Base-by-base conservation (phyloP, 2,888 invertebrate species). In the Eupithecia vulgata region DNA sequence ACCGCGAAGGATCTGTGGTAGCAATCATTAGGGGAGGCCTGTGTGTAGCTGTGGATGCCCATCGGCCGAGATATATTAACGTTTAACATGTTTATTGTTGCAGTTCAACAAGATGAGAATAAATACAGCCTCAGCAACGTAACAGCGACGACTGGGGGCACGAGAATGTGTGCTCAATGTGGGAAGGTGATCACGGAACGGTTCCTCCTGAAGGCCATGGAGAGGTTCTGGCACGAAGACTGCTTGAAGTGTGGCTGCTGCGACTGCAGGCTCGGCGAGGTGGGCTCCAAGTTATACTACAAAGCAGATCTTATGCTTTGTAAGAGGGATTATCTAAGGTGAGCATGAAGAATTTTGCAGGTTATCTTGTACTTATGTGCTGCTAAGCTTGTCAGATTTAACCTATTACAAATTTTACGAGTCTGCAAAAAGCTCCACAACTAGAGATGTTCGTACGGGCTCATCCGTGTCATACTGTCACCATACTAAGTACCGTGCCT, bases 201-300 rank as follows among this genome's bases (percentile, higher is more conserved):
- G 90, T 97, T 95, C 90, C 95, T 98, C 64, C 95, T 98, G 81
- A 97, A 97, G 87, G 98, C 98, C 0, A 95, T 98, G 92, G 98
- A 98, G 88, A 95, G 98, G 88, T 97, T 96, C 92, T 98, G 98
- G 98, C 98, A 98, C 93, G 98, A 98, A 84, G 98, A 98, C 92
- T 98, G 98, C 85, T 95, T 98, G 79, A 98, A 98, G 88, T 98
- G 98, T 87, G 97, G 98, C 75, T 98, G 98, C 92, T 98, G 98
- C 88, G 98, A 98, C 91, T 98, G 98, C 90, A 95, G 98, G 69
- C 96, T 98, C n/a, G 98, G 98, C 1, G 98, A 98, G 91, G 98
- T 98, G 59, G 98, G 98, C 77, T 97, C 98, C 71, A 98, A 98
- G 79, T 95, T 98, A 68, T 98, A 97, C 93, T 97, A 97, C 82